phyloP scores from a whole-genome alignment of 2,113 vertebrate species.

The Nannobrachium achirus region DNA sequence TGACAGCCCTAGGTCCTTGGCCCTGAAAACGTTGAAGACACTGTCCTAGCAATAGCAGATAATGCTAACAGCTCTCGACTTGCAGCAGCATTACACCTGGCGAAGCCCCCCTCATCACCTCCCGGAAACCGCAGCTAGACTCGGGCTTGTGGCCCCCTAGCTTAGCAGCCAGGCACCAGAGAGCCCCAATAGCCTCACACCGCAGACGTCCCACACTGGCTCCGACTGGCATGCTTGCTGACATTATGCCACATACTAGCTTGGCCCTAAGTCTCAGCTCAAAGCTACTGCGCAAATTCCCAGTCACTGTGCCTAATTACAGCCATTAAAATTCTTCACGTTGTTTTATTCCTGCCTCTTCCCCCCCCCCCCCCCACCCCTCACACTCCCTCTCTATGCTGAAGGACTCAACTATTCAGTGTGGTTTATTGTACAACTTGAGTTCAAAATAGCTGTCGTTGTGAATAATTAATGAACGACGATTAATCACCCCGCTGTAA shows the following conservation, averaged over 20 bases:
- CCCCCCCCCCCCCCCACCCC: too few relatives aligned
- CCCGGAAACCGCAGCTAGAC: slow-evolving; percentile 38
- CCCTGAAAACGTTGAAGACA: too few relatives aligned
- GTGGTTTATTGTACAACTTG: slow-evolving; percentile 17
- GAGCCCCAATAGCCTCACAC: slow-evolving; percentile 60
- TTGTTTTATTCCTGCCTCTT: slow-evolving; percentile 85
- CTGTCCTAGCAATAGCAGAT: slow-evolving; percentile 10
- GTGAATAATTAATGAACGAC: slow-evolving; percentile 16
- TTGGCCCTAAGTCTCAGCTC: slow-evolving; percentile 81
- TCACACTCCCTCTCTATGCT: slow-evolving; percentile 77
- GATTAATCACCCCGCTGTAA: too few relatives aligned
- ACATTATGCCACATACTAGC: slow-evolving; percentile 78
- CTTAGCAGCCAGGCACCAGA: slow-evolving; percentile 50
- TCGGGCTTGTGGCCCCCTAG: slow-evolving; percentile 32
- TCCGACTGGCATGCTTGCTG: slow-evolving; percentile 84
- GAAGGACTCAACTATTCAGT: slow-evolving; percentile 70
- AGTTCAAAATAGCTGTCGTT: neutral
- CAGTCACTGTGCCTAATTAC: slow-evolving; percentile 87
- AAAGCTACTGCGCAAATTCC: slow-evolving; percentile 84
- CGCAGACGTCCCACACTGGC: slow-evolving; percentile 68
- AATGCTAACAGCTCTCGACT: neutral
- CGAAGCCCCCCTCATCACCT: neutral
- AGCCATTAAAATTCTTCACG: slow-evolving; percentile 89
- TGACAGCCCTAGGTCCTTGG: too few relatives aligned
- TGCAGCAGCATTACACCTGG: slow-evolving; percentile 37